These are phyloP conservation scores for Chironomus tepperi DNA, from an alignment of 1,140 invertebrate species.

Conservation along the genomic window DNA sequence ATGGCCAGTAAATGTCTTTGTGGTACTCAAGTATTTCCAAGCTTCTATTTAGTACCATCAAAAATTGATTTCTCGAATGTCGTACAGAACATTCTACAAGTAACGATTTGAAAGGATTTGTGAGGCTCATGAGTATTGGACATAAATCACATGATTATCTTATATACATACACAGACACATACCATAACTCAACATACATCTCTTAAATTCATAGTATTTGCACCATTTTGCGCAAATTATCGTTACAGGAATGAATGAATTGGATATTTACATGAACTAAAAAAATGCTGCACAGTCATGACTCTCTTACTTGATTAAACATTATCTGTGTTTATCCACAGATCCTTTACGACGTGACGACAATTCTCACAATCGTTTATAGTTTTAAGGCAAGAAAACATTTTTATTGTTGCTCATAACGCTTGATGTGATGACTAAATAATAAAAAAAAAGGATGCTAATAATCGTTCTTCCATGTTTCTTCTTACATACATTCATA, in stretches of 20 bases:
- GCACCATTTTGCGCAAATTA: not conserved
- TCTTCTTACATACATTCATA: not conserved
- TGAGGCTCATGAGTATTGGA: too few relatives aligned
- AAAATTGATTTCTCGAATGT: constrained; percentile 79
- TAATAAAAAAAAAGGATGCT: not conserved
- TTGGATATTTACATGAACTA: too few relatives aligned
- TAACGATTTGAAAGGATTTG: not conserved
- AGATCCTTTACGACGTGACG: too few relatives aligned
- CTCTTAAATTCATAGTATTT: not conserved
- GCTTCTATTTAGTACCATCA: constrained; percentile 76
- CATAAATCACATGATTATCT: too few relatives aligned
- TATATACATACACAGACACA: too few relatives aligned
- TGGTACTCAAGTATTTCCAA: constrained; percentile 71
- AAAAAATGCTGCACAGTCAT: too few relatives aligned
- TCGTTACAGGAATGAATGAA: not conserved
- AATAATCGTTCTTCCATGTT: constrained; percentile 7
- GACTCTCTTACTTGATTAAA: too few relatives aligned
- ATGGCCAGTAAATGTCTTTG: constrained; percentile 75
- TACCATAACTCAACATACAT: not conserved
- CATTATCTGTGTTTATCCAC: too few relatives aligned
- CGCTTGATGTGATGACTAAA: not conserved
- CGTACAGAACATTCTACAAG: constrained; percentile 64
- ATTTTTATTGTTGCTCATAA: not conserved
- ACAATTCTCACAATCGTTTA: too few relatives aligned
- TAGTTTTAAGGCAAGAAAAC: too few relatives aligned